Percentiles rank a stretch among this genome's conserved stretches.
These are phyloP conservation scores for Megalurothrips usitatus DNA, from an alignment of 2,888 invertebrate species.

Conservation along the genomic window DNA sequence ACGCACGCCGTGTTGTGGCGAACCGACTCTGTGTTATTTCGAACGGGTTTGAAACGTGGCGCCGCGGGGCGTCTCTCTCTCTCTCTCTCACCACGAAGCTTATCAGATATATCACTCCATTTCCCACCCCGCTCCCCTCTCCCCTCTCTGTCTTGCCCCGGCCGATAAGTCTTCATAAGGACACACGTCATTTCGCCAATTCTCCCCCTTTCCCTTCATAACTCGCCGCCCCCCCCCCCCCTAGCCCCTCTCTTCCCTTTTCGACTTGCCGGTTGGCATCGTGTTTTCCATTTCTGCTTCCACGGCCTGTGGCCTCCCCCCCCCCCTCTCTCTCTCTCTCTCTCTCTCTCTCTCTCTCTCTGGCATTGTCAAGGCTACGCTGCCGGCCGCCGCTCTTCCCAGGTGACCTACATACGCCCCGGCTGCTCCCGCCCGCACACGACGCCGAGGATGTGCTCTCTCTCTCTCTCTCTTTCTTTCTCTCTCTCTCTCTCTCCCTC, in stretches of 20 bases:
- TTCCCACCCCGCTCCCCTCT: background rate
- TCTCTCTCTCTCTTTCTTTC: no score
- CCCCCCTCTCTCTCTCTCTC: background rate
- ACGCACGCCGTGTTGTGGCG: no score
- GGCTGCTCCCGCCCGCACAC: background rate
- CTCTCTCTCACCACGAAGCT: background rate
- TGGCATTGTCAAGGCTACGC: background rate
- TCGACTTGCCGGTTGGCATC: background rate
- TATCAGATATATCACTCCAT: background rate
- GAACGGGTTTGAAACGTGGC: background rate
- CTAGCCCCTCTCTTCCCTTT: background rate
- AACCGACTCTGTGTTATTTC: no score
- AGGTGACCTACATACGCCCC: slow-evolving; percentile 18
- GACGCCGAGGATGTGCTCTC: no score
- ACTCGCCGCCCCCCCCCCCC: background rate
- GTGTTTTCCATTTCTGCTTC: background rate
- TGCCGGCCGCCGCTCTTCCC: background rate
- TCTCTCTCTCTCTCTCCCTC: no score
- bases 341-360: background rate
- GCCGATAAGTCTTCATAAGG: slow-evolving; percentile 19
- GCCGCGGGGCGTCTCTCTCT: background rate
- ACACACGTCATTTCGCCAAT: slow-evolving; percentile 26
- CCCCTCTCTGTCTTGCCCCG: background rate
- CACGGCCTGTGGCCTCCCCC: background rate
- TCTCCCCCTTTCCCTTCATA: background rate